phyloP scores from a whole-genome alignment of 2,888 invertebrate genomes.

The Lepeophtheirus nordmannii region DNA sequence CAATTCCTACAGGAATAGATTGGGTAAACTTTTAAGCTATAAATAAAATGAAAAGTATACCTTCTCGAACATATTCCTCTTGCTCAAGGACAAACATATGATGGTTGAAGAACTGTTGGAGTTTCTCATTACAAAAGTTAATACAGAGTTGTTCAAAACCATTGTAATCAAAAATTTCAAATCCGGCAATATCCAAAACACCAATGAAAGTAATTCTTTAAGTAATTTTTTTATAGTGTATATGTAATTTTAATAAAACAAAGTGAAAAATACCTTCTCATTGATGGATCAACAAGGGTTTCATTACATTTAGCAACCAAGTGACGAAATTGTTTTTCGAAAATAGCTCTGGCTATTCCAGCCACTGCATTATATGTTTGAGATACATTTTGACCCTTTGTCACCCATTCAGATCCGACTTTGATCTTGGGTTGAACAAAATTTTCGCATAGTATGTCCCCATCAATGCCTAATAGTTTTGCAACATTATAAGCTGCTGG shows the following conservation, averaged over 20 bases:
- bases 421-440: slow-evolving; percentile 94
- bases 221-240: neutral
- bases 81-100: slow-evolving; percentile 96
- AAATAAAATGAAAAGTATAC: slow-evolving; percentile 38
- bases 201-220: slow-evolving; percentile 39
- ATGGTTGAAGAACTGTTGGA: slow-evolving; percentile 96
- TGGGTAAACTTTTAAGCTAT: no score
- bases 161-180: slow-evolving; percentile 54
- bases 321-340: slow-evolving; percentile 38
- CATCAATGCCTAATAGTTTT: slow-evolving; percentile 43
- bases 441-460: slow-evolving; percentile 76
- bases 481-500: slow-evolving; percentile 28
- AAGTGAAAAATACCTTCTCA: slow-evolving; percentile 30
- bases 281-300: slow-evolving; percentile 40
- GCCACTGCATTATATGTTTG: slow-evolving; percentile 30
- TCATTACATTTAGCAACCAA: slow-evolving; percentile 42
- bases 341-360: slow-evolving; percentile 35
- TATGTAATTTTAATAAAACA: slow-evolving; percentile 13
- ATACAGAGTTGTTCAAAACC: slow-evolving; percentile 96
- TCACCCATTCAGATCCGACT: slow-evolving; percentile 98
- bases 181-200: slow-evolving; percentile 45
- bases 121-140: slow-evolving; percentile 94
- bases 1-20: slow-evolving; percentile 34
- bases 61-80: slow-evolving; percentile 87
- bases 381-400: slow-evolving; percentile 55